A percentile compares a stretch with the other conserved stretches of the same genome.
phyloP scores from a whole-genome alignment of 2,113 vertebrate genomes.

The Catagonus wagneri region DNA sequence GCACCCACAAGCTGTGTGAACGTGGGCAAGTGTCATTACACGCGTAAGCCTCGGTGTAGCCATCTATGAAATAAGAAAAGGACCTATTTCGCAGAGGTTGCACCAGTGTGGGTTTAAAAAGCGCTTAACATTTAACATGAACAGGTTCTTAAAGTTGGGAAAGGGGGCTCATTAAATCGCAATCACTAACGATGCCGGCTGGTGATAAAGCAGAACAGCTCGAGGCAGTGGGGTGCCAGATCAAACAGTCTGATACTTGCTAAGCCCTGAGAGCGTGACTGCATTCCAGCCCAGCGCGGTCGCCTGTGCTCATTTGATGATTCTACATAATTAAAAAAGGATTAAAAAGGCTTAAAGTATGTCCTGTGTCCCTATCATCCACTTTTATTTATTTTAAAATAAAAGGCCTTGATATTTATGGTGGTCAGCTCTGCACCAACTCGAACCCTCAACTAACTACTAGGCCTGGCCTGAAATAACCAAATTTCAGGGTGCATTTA shows the following conservation, averaged over 20 bases:
- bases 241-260: not conserved
- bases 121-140: conserved; percentile 14
- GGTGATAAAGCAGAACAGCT: not conserved
- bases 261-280: not conserved
- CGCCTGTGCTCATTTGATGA: not conserved
- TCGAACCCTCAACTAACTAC: conserved; percentile 5
- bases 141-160: conserved; percentile 30
- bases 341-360: conserved; percentile 30
- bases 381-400: conserved; percentile 39
- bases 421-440: not conserved
- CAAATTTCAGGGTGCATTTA: conserved; percentile 32
- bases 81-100: not conserved
- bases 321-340: conserved; percentile 54
- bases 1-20: not conserved
- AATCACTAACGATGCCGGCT: not conserved
- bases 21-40: not conserved
- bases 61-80: not conserved
- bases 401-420: conserved; percentile 19
- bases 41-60: not conserved
- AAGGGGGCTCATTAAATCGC: conserved; percentile 1
- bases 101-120: not conserved
- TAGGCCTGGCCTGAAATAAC: not conserved
- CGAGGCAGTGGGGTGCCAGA: not conserved
- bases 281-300: not conserved
- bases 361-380: not conserved